Base-by-base conservation (phyloP, 2,113 vertebrate genomes). In the Rhinogobius similis region DNA sequence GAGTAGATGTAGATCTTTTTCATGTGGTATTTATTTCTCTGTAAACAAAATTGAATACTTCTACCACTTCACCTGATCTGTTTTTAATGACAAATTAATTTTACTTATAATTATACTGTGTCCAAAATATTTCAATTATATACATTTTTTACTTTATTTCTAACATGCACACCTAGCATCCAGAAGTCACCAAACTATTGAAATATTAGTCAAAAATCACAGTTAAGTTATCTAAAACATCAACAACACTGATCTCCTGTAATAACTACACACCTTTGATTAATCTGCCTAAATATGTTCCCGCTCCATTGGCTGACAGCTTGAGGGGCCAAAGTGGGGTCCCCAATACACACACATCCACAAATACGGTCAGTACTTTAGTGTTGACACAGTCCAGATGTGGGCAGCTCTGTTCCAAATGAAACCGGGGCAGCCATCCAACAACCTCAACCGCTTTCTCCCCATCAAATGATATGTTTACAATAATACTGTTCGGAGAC, bases 341-440 rank as follows among this genome's bases (percentile, higher is more conserved):
- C 76, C 76, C 63, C 63, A 72, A 50, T n/a, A 69, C 75, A 77
- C 77, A 75, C 65, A 66, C 75, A 77, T 76, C 71, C 65, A 66
- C 77, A 71, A 69, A 68, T 75, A 70, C 16, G 71, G 64, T 56
- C 69, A 70, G 81, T 85, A 10, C 86, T 72, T 85, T 90, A 90
- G 90, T 89, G 81, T 88, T 92, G 91, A 94, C 92, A 93, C 82
- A 93, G 87, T 91, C 90, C 93, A 94, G 93, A 94, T 94, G 93
- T 93, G 93, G 92, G 91, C 91, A 90, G 88, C 82, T 90, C 87
- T 89, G 80, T 86, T 93, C 89, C 83, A 92, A 93, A 91, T 92
- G 87, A 92, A 92, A 91, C 84, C 81, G 85, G 79, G 92, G 90
- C 90, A 89, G 88, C 68, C 84, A 41, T 91, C 92, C 92, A 93